Conservation (phyloP, 2,888 invertebrate species). For the Tuta absoluta region DNA sequence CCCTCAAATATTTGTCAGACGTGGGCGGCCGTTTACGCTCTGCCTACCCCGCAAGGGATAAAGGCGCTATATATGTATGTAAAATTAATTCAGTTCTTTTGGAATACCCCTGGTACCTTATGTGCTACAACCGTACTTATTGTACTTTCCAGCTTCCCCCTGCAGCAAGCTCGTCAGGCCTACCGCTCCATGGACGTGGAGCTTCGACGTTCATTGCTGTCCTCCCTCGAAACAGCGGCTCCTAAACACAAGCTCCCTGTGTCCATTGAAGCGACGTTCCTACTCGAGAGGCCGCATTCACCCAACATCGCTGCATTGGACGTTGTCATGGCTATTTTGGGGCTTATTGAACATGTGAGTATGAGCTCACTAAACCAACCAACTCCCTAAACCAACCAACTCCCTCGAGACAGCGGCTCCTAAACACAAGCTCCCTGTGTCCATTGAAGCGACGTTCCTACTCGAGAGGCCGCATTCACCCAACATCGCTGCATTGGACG, state of each 20-base stretch:
- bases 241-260: slow-evolving; percentile 85
- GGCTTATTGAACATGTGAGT: slow-evolving; percentile 87
- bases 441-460: slow-evolving; percentile 89
- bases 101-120: too few species aligned
- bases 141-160: slow-evolving; percentile 83
- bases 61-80: background rate
- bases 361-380: background rate
- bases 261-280: slow-evolving; percentile 89
- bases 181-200: slow-evolving; percentile 94
- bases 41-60: too few species aligned
- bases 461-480: slow-evolving; percentile 91
- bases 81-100: too few species aligned
- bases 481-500: slow-evolving; percentile 90
- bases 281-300: slow-evolving; percentile 90
- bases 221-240: slow-evolving; percentile 84
- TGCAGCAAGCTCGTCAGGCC: slow-evolving; percentile 92
- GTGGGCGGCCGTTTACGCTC: too few species aligned
- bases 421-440: slow-evolving; percentile 85
- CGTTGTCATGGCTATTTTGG: slow-evolving; percentile 89
- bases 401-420: too few species aligned
- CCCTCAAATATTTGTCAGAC: too few species aligned
- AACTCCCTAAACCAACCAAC: too few species aligned
- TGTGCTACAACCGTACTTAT: too few species aligned
- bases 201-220: slow-evolving; percentile 87
- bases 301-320: slow-evolving; percentile 91